Evolutionary conservation across 2,797 vertebrate species (phyloP), one percentile per base, ranked within the genome.

Genomic region (Decapterus maruadsi): DNA sequence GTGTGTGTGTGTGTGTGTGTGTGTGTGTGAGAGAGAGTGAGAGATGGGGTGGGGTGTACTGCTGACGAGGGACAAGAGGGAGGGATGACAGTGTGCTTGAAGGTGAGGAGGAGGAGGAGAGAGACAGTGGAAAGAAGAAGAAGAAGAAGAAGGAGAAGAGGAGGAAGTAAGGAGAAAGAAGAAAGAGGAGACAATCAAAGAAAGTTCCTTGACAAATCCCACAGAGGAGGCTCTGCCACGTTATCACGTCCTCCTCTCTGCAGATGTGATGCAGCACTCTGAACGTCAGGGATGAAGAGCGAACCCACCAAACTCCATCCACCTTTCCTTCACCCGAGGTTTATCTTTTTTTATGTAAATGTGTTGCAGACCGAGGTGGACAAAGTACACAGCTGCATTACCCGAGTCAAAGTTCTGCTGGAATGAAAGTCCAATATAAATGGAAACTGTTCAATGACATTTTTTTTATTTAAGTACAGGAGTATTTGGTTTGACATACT

Each of bases 141-240:
- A n/a, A n/a, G n/a, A n/a, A 26, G 31, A 34, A 34, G 31, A 34
- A 77, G 66, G 88, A 76, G 64, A 64, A 73, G 46, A 72, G 72
- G 46, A 72, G 69, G 77, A 67, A 8, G 11, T 56, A 60, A 74
- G 75, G 78, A 85, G 59, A 36, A 54, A 82, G 82, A 90, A 88
- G 77, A 92, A 87, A 91, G 83, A 70, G 54, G 89, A 95, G 93
- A 94, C 94, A 96, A 96, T 96, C 96, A 97, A 97, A 97, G 96
- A 96, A 95, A 93, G 95, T 95, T 95, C 94, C 94, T 94, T 95
- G 94, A 97, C 95, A 95, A 95, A 95, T 95, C 91, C 96, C 93
- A 91, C 94, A 96, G 96, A 96, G 95, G 93, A 95, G 16, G 66
- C 78, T 61, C 36, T 64, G 80, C 68, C 68, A 64, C 71, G 62